Conservation (phyloP, 2,888 invertebrate species). For the Papilio gigon region DNA sequence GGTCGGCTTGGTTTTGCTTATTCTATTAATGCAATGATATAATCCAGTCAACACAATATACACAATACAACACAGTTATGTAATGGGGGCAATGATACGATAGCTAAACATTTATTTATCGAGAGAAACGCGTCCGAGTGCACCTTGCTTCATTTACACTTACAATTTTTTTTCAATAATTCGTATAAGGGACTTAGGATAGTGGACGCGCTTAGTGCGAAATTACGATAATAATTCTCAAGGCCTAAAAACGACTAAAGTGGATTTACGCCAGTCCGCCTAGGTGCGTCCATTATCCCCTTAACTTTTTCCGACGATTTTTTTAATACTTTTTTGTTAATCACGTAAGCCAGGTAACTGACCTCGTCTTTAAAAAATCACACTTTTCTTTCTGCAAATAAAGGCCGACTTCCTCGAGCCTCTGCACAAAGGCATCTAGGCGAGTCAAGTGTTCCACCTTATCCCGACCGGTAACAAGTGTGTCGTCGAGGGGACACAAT, state of each 20-base stretch:
- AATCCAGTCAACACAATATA: background rate
- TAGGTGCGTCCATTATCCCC: constrained; percentile 41
- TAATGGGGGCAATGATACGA: too few relatives aligned
- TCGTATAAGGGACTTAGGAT: constrained; percentile 41
- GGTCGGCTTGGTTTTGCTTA: background rate
- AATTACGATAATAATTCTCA: constrained; percentile 44
- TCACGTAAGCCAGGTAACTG: constrained; percentile 43
- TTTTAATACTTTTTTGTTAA: constrained; percentile 43
- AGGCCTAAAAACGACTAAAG: constrained; percentile 46
- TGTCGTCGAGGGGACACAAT: background rate
- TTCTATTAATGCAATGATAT: background rate
- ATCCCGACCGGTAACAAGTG: background rate
- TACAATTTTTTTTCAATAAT: constrained; percentile 40
- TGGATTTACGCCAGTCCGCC: constrained; percentile 43
- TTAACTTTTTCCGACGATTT: constrained; percentile 44
- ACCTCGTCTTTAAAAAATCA: constrained; percentile 44
- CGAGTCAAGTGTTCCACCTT: background rate
- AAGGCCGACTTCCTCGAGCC: constrained; percentile 41
- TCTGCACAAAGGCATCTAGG: too few relatives aligned
- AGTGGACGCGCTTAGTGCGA: constrained; percentile 42
- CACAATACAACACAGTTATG: background rate
- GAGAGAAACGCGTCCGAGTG: background rate
- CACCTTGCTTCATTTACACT: constrained; percentile 41
- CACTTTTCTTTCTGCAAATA: constrained; percentile 44
- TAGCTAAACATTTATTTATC: background rate